These are phyloP conservation scores for Diachrysia chrysitis DNA, from an alignment of 2,888 invertebrate species.

Conservation along the genomic window DNA sequence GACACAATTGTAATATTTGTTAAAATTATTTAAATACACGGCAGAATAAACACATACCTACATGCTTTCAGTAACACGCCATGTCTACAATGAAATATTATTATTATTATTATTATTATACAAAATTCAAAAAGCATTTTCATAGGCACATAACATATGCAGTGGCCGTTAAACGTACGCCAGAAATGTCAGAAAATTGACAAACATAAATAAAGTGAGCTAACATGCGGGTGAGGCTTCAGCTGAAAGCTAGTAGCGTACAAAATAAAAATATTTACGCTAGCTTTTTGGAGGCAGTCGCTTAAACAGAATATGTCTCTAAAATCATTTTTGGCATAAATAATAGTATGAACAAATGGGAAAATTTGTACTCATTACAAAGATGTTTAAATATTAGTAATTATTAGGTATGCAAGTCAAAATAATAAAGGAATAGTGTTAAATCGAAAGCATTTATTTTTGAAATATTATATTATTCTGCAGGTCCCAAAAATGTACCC, in stretches of 20 bases:
- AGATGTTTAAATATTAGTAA: too few species aligned
- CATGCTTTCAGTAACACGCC: too few species aligned
- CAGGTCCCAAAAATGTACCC: too few species aligned
- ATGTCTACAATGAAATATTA: background rate
- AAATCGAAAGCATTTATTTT: too few species aligned
- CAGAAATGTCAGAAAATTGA: constrained; percentile 35
- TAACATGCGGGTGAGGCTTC: constrained; percentile 23
- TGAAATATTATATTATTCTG: too few species aligned
- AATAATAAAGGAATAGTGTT: too few species aligned
- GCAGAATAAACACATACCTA: too few species aligned
- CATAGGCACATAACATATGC: constrained; percentile 1
- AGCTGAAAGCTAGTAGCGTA: constrained; percentile 23
- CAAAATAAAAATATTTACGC: background rate
- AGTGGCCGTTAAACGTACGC: background rate
- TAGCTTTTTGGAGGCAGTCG: background rate
- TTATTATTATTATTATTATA: too few species aligned
- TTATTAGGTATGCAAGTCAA: too few species aligned
- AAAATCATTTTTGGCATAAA: background rate
- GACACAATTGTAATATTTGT: too few species aligned
- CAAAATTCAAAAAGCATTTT: background rate
- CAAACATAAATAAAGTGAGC: constrained; percentile 40
- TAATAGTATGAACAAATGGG: background rate
- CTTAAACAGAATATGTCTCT: background rate
- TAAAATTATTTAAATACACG: too few species aligned
- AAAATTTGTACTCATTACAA: too few species aligned